Evolutionary conservation across 2,888 invertebrate genomes (phyloP).

Genomic region (Lobophora halterata): DNA sequence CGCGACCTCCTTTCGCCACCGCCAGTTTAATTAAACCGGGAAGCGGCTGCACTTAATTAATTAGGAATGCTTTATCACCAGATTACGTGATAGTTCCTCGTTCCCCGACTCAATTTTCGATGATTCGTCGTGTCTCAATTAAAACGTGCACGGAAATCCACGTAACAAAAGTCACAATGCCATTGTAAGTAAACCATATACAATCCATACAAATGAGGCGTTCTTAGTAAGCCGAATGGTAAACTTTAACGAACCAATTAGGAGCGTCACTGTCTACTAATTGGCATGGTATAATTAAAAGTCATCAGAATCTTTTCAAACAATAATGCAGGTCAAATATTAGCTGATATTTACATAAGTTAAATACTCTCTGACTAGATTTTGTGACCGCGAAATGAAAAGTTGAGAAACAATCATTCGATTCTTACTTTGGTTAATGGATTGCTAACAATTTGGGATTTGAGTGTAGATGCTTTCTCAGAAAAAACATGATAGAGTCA

Average conservation of each 20-base stretch:
- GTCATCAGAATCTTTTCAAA: too few relatives aligned
- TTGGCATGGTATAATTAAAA: constrained; percentile 40
- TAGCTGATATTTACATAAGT: too few relatives aligned
- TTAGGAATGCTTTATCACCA: constrained; percentile 25
- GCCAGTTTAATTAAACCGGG: constrained; percentile 39
- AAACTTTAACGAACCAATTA: constrained; percentile 36
- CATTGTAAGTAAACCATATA: constrained; percentile 4
- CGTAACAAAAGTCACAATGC: constrained; percentile 2
- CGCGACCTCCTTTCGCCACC: constrained; percentile 39
- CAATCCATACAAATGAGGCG: constrained; percentile 1
- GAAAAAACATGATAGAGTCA: too few relatives aligned
- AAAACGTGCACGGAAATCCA: constrained; percentile 13
- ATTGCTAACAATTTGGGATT: too few relatives aligned
- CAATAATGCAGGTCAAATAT: too few relatives aligned
- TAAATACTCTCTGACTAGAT: too few relatives aligned
- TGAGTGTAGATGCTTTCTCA: too few relatives aligned
- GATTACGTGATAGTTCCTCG: constrained; percentile 20
- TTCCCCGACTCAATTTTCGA: constrained; percentile 17
- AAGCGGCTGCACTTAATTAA: constrained; percentile 35
- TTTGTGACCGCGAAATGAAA: too few relatives aligned
- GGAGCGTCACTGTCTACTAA: constrained; percentile 25
- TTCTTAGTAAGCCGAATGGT: constrained; percentile 3
- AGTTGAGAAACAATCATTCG: too few relatives aligned
- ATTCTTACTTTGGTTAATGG: too few relatives aligned
- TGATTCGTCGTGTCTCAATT: constrained; percentile 18